phyloP scores from a whole-genome alignment of 2,113 vertebrate species.

The Neoarius graeffei region DNA sequence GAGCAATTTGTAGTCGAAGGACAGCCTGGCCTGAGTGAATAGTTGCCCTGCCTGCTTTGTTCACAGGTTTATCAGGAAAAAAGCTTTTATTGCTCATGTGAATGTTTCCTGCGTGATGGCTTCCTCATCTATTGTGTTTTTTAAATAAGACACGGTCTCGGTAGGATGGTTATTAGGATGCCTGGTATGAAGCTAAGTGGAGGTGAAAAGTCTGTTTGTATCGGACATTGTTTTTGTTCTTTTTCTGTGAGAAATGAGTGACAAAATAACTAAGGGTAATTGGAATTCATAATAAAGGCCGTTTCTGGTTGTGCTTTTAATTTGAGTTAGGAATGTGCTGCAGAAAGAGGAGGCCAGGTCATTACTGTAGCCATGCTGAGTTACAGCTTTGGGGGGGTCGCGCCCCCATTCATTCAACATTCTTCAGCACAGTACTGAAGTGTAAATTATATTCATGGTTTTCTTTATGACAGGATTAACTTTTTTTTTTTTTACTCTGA shows the following conservation, averaged over 20 bases:
- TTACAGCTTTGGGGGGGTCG: background rate
- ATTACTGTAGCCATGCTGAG: background rate
- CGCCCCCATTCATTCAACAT: background rate
- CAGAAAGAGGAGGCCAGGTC: background rate
- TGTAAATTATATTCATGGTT: constrained; percentile 30
- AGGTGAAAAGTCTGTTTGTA: background rate
- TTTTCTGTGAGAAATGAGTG: background rate
- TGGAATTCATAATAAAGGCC: constrained; percentile 3
- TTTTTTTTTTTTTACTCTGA: background rate
- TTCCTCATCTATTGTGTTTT: background rate
- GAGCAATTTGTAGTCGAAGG: constrained; percentile 13
- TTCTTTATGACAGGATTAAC: background rate
- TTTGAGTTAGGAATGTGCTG: background rate
- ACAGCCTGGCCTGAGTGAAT: background rate
- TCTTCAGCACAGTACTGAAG: background rate
- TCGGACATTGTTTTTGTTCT: background rate
- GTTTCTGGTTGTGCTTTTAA: constrained; percentile 17
- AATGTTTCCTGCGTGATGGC: background rate
- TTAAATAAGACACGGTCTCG: background rate
- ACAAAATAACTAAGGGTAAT: background rate
- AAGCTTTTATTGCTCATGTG: background rate
- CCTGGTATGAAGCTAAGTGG: background rate
- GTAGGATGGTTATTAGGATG: background rate
- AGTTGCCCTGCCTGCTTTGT: background rate
- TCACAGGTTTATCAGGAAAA: background rate